phyloP scores from a whole-genome alignment of 1,140 invertebrate species.

The Hypsibius dujardini region DNA sequence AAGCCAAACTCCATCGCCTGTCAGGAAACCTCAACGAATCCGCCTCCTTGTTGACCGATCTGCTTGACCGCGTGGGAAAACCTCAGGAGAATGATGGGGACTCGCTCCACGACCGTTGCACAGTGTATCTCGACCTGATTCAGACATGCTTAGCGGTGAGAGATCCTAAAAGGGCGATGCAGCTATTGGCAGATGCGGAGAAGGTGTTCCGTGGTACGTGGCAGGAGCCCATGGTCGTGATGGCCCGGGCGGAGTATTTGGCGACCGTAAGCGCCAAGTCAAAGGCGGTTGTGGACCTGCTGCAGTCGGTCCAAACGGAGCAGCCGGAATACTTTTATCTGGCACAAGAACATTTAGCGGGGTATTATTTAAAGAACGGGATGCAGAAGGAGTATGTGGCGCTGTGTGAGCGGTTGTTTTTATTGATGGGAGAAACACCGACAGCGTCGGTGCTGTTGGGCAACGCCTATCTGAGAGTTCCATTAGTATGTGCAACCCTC shows the following conservation, averaged over 20 bases:
- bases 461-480: constrained; percentile 9
- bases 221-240: not conserved
- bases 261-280: not conserved
- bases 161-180: not conserved
- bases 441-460: not conserved
- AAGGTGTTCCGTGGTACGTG: not conserved
- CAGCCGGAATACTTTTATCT: not conserved
- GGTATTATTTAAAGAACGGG: not conserved
- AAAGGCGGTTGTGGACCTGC: not conserved
- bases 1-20: not conserved
- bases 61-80: too few relatives aligned
- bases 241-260: not conserved
- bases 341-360: not conserved
- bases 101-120: not conserved
- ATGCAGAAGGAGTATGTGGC: not conserved
- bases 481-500: too few relatives aligned
- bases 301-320: not conserved
- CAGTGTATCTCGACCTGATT: not conserved
- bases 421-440: not conserved
- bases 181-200: not conserved
- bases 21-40: too few relatives aligned
- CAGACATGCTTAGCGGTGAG: not conserved
- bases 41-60: too few relatives aligned
- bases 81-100: not conserved
- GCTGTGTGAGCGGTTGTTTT: not conserved